phyloP scores from a whole-genome alignment of 2,113 vertebrate species.

The Turnix velox region DNA sequence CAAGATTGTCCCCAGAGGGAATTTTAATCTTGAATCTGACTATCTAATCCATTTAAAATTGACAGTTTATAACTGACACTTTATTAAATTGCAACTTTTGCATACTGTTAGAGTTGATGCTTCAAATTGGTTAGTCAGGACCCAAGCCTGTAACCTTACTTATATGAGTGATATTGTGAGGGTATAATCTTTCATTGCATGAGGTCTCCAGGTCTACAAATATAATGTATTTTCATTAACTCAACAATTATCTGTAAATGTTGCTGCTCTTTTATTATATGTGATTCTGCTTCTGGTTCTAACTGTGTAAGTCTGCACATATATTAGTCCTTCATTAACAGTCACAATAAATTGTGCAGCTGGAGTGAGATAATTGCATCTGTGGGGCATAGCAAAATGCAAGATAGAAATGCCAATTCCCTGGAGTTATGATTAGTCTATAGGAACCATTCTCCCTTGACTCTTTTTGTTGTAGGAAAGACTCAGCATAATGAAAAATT shows the following conservation, averaged over 20 bases:
- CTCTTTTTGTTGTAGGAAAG: neutral
- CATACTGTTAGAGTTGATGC: neutral
- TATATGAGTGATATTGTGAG: neutral
- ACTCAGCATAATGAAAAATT: neutral
- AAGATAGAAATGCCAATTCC: slow-evolving; percentile 10
- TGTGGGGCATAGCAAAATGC: slow-evolving; percentile 20
- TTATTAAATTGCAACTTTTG: neutral
- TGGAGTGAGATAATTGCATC: slow-evolving; percentile 44
- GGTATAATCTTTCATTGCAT: neutral
- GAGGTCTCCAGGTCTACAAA: neutral
- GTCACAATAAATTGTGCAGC: slow-evolving; percentile 15
- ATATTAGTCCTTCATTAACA: slow-evolving; percentile 36
- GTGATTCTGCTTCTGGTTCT: slow-evolving; percentile 17
- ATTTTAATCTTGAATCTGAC: slow-evolving; percentile 17
- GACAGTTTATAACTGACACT: neutral
- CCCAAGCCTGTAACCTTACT: neutral
- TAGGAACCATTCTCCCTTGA: neutral
- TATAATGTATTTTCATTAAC: neutral
- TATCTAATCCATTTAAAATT: neutral
- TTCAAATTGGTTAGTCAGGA: neutral
- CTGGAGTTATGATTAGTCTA: slow-evolving; percentile 22
- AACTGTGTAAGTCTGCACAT: slow-evolving; percentile 5
- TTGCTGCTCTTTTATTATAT: neutral
- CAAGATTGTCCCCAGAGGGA: neutral
- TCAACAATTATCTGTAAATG: neutral